phyloP scores from a whole-genome alignment of 2,888 invertebrate genomes.

The Caenorhabditis macrosperma region DNA sequence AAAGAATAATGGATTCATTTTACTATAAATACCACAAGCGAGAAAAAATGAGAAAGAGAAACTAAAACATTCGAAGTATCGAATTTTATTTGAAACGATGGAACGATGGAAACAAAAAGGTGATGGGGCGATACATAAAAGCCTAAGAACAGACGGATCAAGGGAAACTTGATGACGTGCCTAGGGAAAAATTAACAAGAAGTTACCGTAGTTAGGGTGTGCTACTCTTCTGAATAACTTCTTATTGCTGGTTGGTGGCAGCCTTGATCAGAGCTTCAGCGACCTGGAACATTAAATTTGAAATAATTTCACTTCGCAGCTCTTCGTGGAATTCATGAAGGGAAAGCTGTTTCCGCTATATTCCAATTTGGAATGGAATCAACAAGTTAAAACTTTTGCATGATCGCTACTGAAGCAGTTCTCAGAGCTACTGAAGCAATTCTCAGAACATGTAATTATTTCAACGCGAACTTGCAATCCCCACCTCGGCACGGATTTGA shows the following conservation, averaged over 20 bases:
- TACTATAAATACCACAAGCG: slow-evolving; percentile 20
- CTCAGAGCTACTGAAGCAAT: too few species aligned
- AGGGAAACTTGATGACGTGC: slow-evolving; percentile 23
- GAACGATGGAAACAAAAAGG: slow-evolving; percentile 40
- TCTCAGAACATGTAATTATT: background rate
- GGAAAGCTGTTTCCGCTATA: too few species aligned
- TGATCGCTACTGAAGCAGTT: too few species aligned
- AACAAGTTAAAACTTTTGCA: too few species aligned
- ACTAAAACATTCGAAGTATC: slow-evolving; percentile 24
- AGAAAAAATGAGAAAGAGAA: slow-evolving; percentile 8
- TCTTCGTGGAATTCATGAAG: too few species aligned
- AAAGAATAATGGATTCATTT: slow-evolving; percentile 22
- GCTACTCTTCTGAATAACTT: slow-evolving; percentile 18
- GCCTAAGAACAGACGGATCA: slow-evolving; percentile 23
- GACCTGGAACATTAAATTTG: slow-evolving; percentile 56
- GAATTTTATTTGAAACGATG: slow-evolving; percentile 47
- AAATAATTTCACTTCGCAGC: background rate
- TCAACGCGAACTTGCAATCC: background rate
- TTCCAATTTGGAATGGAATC: too few species aligned
- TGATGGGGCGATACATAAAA: slow-evolving; percentile 32
- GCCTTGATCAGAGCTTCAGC: slow-evolving; percentile 78
- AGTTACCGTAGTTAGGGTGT: slow-evolving; percentile 20
- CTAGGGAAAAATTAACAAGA: slow-evolving; percentile 27
- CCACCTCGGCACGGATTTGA: slow-evolving; percentile 74
- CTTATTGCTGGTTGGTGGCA: slow-evolving; percentile 61